Conservation (phyloP, 2,888 invertebrate species). For the Meta bourneti region DNA sequence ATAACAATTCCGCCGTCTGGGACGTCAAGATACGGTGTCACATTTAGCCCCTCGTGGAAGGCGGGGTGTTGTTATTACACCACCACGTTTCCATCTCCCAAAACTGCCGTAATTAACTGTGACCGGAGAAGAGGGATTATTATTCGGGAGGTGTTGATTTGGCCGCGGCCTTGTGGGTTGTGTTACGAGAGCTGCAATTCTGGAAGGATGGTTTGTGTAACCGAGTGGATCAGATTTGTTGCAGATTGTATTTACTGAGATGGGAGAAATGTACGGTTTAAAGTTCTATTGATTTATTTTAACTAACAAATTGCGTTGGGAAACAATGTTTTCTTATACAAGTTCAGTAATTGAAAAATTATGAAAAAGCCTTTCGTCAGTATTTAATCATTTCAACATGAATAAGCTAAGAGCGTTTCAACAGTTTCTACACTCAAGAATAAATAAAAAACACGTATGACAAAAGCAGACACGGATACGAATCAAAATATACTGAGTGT, state of each 20-base stretch:
- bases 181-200: background rate
- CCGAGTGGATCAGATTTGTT: background rate
- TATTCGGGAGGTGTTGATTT: constrained; percentile 35
- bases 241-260: background rate
- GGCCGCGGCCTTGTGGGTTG: background rate
- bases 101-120: constrained; percentile 60
- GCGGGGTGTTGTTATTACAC: constrained; percentile 13
- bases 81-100: background rate
- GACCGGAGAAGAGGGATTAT: constrained; percentile 47
- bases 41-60: constrained; percentile 2
- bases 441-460: no score
- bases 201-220: background rate
- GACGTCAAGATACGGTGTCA: constrained; percentile 65
- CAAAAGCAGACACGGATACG: no score
- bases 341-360: no score
- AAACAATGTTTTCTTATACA: no score
- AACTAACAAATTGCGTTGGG: background rate
- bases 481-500: no score
- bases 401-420: no score
- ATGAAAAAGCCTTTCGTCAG: no score
- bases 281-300: background rate
- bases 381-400: no score
- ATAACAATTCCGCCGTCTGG: constrained; percentile 70
- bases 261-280: background rate
- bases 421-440: no score